phyloP scores from a whole-genome alignment of 2,888 invertebrate genomes.

The Microplitis deprimator region DNA sequence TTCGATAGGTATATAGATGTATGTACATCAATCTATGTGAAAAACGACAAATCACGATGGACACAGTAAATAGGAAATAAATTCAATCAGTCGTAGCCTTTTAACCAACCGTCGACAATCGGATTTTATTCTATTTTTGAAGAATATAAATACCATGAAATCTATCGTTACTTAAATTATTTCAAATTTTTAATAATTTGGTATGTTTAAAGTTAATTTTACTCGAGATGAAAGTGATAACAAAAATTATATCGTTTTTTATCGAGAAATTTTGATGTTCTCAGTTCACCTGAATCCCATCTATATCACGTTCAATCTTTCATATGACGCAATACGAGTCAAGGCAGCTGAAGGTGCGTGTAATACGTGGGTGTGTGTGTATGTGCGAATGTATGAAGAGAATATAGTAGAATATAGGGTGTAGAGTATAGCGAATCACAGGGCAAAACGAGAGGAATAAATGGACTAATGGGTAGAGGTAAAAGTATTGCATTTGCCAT shows the following conservation, averaged over 20 bases:
- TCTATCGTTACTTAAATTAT: neutral
- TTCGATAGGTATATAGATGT: neutral
- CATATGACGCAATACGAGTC: conserved; percentile 9
- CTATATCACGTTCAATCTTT: conserved; percentile 14
- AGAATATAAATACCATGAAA: conserved; percentile 3
- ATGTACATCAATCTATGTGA: conserved; percentile 19
- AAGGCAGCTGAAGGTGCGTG: neutral
- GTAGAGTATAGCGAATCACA: conserved; percentile 12
- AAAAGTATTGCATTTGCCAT: conserved; percentile 34
- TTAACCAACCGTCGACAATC: conserved; percentile 10
- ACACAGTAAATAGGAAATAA: conserved; percentile 29
- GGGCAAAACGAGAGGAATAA: conserved; percentile 12
- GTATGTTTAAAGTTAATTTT: neutral
- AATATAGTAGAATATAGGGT: neutral
- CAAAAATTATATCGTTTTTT: too few species aligned
- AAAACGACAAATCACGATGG: conserved; percentile 30
- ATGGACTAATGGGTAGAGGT: conserved; percentile 13
- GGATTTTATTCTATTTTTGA: conserved; percentile 5
- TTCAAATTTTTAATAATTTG: too few species aligned
- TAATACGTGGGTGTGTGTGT: neutral
- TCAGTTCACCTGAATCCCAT: conserved; percentile 14
- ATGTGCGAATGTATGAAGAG: neutral
- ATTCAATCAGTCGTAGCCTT: conserved; percentile 30
- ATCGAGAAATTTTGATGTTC: neutral
- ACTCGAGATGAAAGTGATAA: too few species aligned